Base-by-base conservation (phyloP, 2,888 invertebrate species). In the Archips crataeganus region DNA sequence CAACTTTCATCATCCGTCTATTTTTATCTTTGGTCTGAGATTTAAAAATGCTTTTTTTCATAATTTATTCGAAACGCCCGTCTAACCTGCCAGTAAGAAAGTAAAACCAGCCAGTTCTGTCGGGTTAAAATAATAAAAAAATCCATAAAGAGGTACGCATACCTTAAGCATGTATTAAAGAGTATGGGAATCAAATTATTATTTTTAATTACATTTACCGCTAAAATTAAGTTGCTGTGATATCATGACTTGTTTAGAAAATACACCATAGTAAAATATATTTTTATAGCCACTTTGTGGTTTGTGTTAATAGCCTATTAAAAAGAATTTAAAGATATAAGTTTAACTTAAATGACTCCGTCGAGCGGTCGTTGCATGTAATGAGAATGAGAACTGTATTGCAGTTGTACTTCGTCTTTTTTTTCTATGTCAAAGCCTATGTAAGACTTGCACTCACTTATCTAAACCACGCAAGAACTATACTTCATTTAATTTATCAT, bases 131-230 rank as follows among this genome's bases (percentile, higher is more conserved):
- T 77, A 77, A 76, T 62, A 78, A 79, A 78, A 68, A 74, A 70
- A 69, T 62, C 71, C 62, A 74, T 71, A 76, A 78, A 77, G 76
- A 78, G 72, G 64, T 61, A 70, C 23, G 54, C 63, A 77, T 78
- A 77, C 79, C 78, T 81, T 79, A 77, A 80, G 80, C 79, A 78
- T 77, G 77, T 82, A 83, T 84, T 73, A 73, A 81, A 82, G 83
- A 77, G 78, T 80, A 85, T 83, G 85, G 80, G 85, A 90, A 90
- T 86, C 84, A 82, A 88, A 89, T 90, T 88, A 87, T 85, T 86
- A 85, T 82, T 88, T 88, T 88, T 90, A 90, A 90, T 91, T 87
- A 89, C 84, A 84, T 86, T 84, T 78, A 54, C 78, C 75, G 71
- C 76, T 77, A 61, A 65, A 73, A 68, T 66, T 49, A 42, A n/a